Evolutionary conservation across 2,113 vertebrate species (phyloP).

Genomic region (Tupaia tana): DNA sequence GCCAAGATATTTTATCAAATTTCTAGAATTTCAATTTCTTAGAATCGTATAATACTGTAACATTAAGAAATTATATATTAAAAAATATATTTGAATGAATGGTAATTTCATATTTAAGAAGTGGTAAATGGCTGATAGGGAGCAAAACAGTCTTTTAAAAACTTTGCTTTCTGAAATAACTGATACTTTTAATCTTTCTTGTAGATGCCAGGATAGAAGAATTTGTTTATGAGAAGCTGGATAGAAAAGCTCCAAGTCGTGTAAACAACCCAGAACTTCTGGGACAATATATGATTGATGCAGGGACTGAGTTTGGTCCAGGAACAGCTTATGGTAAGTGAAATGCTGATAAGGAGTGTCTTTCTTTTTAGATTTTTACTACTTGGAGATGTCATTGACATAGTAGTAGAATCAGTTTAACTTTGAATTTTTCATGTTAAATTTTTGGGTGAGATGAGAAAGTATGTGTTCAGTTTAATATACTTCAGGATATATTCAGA

Average conservation of each 20-base stretch:
- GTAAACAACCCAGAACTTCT: conserved; percentile 97
- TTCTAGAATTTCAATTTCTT: conserved; percentile 54
- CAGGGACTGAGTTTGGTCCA: conserved; percentile 96
- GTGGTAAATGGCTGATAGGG: neutral
- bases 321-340: conserved; percentile 96
- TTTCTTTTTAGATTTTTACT: conserved; percentile 50
- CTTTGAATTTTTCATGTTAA: conserved; percentile 48
- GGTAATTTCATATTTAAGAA: conserved; percentile 44
- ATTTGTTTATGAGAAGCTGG: conserved; percentile 98
- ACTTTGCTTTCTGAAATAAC: conserved; percentile 64
- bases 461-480: conserved; percentile 20
- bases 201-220: conserved; percentile 98
- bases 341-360: neutral
- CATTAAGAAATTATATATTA: neutral
- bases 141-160: neutral
- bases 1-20: conserved; percentile 25
- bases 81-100: conserved; percentile 27
- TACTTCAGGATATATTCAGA: conserved; percentile 43
- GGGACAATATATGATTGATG: conserved; percentile 97
- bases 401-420: conserved; percentile 36
- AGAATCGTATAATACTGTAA: conserved; percentile 35
- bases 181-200: conserved; percentile 65
- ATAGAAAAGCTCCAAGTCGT: conserved; percentile 96
- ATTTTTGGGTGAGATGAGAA: conserved; percentile 38
- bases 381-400: neutral